Percentiles rank a stretch among this genome's conserved stretches.
Conservation (phyloP, 1,140 invertebrate genomes). For the Caenorhabditis brenneri region DNA sequence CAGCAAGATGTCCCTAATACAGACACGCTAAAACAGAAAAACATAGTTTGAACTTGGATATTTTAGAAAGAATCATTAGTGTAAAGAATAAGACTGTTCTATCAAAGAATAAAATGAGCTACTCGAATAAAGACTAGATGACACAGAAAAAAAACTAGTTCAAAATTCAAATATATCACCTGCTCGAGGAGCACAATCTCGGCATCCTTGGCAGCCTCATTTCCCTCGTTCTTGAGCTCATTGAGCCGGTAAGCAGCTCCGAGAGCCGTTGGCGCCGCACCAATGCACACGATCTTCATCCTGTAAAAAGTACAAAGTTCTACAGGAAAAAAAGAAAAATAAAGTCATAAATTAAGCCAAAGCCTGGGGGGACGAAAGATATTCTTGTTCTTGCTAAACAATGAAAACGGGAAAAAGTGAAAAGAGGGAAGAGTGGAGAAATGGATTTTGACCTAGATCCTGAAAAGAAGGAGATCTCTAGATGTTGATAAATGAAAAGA, state of each 20-base stretch:
- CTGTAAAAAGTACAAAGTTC: background rate
- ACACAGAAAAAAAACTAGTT: no score
- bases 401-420: constrained; percentile 29
- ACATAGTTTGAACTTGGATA: no score
- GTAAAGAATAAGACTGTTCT: no score
- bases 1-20: no score
- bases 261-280: constrained; percentile 59
- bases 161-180: no score
- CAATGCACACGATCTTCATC: constrained; percentile 62
- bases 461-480: background rate
- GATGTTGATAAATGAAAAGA: constrained; percentile 13
- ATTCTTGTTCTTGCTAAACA: background rate
- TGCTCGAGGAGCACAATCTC: constrained; percentile 55
- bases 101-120: no score
- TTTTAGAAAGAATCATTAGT: no score
- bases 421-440: background rate
- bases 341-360: background rate
- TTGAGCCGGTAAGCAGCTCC: constrained; percentile 59
- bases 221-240: constrained; percentile 54
- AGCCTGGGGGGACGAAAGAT: background rate
- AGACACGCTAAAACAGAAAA: no score
- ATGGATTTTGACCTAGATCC: constrained; percentile 37
- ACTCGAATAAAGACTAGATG: no score
- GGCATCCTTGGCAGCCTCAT: constrained; percentile 46
- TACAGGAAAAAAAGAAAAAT: background rate